Evolutionary conservation across 2,888 invertebrate species (phyloP).

Genomic region (Drosophila lutescens): DNA sequence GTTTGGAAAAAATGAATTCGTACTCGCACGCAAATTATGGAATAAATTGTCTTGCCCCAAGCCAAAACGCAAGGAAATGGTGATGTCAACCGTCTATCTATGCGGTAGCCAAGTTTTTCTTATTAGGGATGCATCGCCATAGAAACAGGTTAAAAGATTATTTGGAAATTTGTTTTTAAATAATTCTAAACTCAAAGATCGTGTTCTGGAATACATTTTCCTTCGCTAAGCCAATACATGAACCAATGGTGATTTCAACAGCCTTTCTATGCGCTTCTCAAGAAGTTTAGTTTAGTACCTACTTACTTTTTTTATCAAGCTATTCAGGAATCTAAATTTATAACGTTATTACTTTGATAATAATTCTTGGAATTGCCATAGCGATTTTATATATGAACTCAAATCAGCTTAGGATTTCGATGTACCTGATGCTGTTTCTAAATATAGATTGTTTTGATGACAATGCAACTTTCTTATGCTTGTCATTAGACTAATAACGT

Average conservation of each 20-base stretch:
- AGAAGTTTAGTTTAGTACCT: neutral
- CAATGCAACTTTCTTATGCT: neutral
- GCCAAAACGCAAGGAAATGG: conserved; percentile 12
- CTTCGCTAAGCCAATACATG: neutral
- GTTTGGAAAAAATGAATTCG: conserved; percentile 36
- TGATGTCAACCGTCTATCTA: conserved; percentile 39
- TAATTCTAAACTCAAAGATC: neutral
- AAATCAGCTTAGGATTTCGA: neutral
- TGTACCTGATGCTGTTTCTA: neutral
- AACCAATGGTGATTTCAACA: neutral
- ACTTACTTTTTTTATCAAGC: too few relatives aligned
- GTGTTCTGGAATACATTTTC: neutral
- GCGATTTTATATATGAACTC: too few relatives aligned
- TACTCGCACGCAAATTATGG: conserved; percentile 35
- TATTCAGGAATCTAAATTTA: too few relatives aligned
- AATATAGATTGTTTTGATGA: conserved; percentile 10
- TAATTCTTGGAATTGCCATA: too few relatives aligned
- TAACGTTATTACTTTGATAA: neutral
- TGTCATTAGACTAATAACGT: conserved; percentile 3
- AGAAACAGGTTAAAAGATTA: neutral
- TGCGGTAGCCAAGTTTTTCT: conserved; percentile 3
- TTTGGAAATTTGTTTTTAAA: too few relatives aligned
- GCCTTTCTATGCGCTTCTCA: conserved; percentile 1
- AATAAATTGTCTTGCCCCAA: conserved; percentile 39
- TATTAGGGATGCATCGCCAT: neutral